Percentiles rank a stretch among this genome's conserved stretches.
Evolutionary conservation across 2,888 invertebrate genomes (phyloP).

Genomic region (Protonemura montana): DNA sequence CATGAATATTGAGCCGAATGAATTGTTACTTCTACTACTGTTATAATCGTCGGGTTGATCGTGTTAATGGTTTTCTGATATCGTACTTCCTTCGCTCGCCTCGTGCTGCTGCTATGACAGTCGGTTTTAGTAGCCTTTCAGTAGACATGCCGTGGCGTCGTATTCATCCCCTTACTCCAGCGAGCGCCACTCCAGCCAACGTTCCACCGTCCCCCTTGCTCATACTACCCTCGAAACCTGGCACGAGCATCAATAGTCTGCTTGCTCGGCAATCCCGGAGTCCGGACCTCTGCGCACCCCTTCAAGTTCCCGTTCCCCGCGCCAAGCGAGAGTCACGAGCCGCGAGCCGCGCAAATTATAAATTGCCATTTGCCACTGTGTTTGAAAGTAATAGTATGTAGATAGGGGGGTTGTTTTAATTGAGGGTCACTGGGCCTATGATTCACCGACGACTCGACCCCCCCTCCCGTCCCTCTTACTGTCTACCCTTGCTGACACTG

Average conservation of each 20-base stretch:
- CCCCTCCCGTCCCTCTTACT: not conserved
- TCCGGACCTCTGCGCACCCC: constrained; percentile 40
- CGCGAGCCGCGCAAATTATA: constrained; percentile 29
- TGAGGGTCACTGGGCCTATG: constrained; percentile 41
- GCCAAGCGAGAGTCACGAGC: not conserved
- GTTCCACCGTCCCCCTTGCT: constrained; percentile 16
- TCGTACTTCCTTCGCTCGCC: not conserved
- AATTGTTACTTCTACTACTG: constrained; percentile 16
- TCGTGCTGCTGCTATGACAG: constrained; percentile 36
- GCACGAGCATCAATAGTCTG: constrained; percentile 41
- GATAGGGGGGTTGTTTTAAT: constrained; percentile 41
- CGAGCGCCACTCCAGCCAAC: not conserved
- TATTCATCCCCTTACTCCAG: constrained; percentile 38
- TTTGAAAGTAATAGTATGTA: constrained; percentile 29
- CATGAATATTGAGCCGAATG: constrained; percentile 23
- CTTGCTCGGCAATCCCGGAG: constrained; percentile 32
- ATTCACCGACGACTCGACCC: constrained; percentile 20
- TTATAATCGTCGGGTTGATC: constrained; percentile 17
- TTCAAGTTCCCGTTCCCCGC: constrained; percentile 22
- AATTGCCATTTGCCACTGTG: constrained; percentile 39
- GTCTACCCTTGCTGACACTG: constrained; percentile 35
- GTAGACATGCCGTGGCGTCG: constrained; percentile 32
- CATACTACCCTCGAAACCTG: constrained; percentile 27
- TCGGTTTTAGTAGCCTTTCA: constrained; percentile 30
- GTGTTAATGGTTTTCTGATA: constrained; percentile 31